Evolutionary conservation across 2,113 vertebrate species (phyloP), one percentile per base, ranked within the genome.

Genomic region (Orycteropus afer): DNA sequence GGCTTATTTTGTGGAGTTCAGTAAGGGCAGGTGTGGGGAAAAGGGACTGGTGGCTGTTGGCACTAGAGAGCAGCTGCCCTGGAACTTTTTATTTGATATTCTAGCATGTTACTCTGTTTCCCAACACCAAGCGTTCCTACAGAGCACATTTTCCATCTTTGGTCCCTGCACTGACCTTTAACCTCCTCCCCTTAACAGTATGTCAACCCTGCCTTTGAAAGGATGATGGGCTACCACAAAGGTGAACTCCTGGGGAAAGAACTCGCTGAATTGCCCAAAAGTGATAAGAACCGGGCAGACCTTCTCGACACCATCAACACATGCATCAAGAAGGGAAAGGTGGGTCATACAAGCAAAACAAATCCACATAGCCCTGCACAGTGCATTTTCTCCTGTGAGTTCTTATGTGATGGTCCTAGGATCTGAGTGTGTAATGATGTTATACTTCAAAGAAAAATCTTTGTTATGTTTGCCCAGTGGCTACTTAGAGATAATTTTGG

Each of bases 241-340:
- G 99, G 98, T 53, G 99, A 99, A 96, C 97, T 99, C 85, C 99
- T 99, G 34, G 99, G 99, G n/a, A 99, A 99, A 84, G 99, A 99
- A 90, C 98, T 99, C 34, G 99, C 99, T 0, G 99, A 99, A 92
- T 98, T 99, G 94, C 99, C 99, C 90, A 99, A 98, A 97, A 99
- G 99, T 0, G 99, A 99, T 90, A 99, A 99, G 98, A 99, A 99
- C 98, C 92, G 98, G 92, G 98, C 98, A 0, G 99, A 99, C 94
- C 98, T 99, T 73, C 98, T 99, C 73, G 99, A 99, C 97, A 99
- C 99, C 82, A 99, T 99, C 98, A 99, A 99, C 95, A 99, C 98
- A 8, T 99, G 98, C 90, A 99, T 99, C 98, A 99, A 99, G 97
- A 99, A 99, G 98, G 99, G 99, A 98, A 99, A 99, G 98, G 99